Percentiles rank a stretch among this genome's conserved stretches.
Conservation (phyloP, 1,140 invertebrate genomes). For the Drosophila ercepeae region DNA sequence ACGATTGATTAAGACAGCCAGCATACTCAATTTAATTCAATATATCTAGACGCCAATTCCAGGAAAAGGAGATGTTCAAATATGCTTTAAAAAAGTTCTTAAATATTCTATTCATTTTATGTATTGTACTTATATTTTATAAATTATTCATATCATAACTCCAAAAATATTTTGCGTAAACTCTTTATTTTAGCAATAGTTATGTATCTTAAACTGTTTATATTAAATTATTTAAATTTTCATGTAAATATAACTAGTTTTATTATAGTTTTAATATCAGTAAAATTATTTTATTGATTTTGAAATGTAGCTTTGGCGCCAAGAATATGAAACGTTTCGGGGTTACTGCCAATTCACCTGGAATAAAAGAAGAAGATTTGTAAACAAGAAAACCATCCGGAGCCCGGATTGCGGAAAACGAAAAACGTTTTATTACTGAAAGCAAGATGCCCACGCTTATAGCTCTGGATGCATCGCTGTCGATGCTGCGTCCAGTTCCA, state of each 20-base stretch:
- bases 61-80: neutral
- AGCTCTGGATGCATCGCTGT: constrained; percentile 89
- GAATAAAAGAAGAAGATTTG: constrained; percentile 28
- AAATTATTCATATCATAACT: too few species aligned
- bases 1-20: constrained; percentile 85
- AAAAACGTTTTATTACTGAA: neutral
- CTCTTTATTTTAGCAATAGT: too few species aligned
- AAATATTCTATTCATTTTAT: too few species aligned
- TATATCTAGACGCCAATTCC: constrained; percentile 2
- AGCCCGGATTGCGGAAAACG: constrained; percentile 22
- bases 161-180: too few species aligned
- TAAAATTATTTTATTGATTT: neutral
- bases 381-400: constrained; percentile 29
- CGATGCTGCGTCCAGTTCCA: constrained; percentile 89
- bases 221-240: too few species aligned
- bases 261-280: too few species aligned
- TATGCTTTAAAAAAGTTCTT: too few species aligned
- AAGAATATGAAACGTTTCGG: neutral
- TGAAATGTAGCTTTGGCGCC: neutral
- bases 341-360: constrained; percentile 45
- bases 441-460: constrained; percentile 90
- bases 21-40: constrained; percentile 13
- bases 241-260: too few species aligned
- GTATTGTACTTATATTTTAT: too few species aligned
- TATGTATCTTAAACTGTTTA: too few species aligned